phyloP scores from a whole-genome alignment of 2,888 invertebrate genomes.

The Phalangium opilio region DNA sequence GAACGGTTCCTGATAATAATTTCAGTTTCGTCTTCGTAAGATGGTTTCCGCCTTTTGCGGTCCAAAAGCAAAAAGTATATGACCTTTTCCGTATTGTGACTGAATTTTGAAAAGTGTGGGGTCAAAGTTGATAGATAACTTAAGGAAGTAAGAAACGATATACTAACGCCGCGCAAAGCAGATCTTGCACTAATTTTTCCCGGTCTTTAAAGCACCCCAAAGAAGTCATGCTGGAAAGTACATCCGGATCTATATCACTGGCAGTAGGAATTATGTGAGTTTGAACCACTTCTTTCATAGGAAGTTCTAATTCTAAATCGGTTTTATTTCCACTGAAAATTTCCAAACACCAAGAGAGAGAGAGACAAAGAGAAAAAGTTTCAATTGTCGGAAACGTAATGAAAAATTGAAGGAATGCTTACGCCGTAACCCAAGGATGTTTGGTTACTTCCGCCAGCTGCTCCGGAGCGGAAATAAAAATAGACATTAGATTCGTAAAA shows the following conservation, averaged over 20 bases:
- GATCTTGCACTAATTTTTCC: conserved; percentile 82
- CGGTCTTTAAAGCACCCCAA: conserved; percentile 97
- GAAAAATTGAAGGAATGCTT: too few species aligned
- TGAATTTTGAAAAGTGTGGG: conserved; percentile 35
- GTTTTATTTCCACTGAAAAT: conserved; percentile 65
- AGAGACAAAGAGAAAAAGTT: too few species aligned
- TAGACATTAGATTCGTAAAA: neutral
- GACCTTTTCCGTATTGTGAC: conserved; percentile 99
- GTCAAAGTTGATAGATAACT: neutral
- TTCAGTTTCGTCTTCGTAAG: conserved; percentile 57
- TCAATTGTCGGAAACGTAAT: too few species aligned
- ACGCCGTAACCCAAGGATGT: conserved; percentile 93
- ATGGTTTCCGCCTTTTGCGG: conserved; percentile 84
- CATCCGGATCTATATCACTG: conserved; percentile 94
- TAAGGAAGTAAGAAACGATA: neutral
- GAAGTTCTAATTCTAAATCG: conserved; percentile 84
- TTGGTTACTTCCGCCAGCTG: conserved; percentile 92
- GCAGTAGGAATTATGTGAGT: conserved; percentile 91
- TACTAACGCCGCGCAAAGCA: conserved; percentile 69
- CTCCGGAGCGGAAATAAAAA: too few species aligned
- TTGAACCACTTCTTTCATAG: conserved; percentile 99
- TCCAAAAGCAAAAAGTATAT: conserved; percentile 95
- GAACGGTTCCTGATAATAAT: conserved; percentile 21
- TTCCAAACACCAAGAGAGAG: too few species aligned
- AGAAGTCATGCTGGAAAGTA: conserved; percentile 91